Conservation (phyloP, 2,888 invertebrate species). For the Conomelus anceps region DNA sequence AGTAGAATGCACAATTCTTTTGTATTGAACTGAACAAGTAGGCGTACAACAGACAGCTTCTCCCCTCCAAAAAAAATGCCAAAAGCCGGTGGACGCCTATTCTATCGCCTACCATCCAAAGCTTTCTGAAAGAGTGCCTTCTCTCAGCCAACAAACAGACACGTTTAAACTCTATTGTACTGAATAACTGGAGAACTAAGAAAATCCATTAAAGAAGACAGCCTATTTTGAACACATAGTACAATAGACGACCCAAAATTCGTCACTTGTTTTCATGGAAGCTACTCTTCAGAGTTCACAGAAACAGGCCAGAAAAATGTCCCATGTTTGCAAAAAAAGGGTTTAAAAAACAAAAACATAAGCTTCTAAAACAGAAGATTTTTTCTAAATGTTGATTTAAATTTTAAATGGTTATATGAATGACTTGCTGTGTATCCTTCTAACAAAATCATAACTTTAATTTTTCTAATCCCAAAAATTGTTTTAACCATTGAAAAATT, state of each 20-base stretch:
- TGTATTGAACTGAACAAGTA: background rate
- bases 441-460: too few species aligned
- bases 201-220: background rate
- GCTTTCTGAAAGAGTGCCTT: background rate
- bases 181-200: background rate
- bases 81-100: background rate
- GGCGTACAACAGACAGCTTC: background rate
- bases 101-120: background rate
- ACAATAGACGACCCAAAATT: background rate
- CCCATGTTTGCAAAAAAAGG: too few species aligned
- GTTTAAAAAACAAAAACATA: background rate
- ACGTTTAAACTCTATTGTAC: background rate
- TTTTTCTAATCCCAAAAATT: too few species aligned
- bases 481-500: too few species aligned
- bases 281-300: background rate
- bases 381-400: too few species aligned
- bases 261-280: background rate
- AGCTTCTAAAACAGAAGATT: background rate
- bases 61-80: background rate
- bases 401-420: too few species aligned
- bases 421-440: too few species aligned
- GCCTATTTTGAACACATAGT: background rate
- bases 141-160: background rate
- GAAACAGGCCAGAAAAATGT: background rate
- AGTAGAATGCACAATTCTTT: background rate